Conservation (phyloP, 2,888 invertebrate genomes). For the Stenchaetothrips biformis region DNA sequence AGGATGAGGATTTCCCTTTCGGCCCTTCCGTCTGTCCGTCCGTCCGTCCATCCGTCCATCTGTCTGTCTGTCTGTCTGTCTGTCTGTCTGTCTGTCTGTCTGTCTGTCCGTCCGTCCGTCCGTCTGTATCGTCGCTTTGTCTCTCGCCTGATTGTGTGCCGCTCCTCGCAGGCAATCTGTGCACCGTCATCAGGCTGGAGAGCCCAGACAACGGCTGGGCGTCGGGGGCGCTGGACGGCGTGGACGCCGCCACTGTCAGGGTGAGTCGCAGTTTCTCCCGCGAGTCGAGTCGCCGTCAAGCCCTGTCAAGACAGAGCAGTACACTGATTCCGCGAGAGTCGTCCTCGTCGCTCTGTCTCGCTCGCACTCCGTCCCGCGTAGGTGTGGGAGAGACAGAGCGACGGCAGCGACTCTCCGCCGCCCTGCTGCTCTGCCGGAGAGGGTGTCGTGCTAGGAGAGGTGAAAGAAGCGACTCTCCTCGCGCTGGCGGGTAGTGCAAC, state of each 20-base stretch:
- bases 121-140: neutral
- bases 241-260: slow-evolving; percentile 39
- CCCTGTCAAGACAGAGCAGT: too few relatives aligned
- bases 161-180: neutral
- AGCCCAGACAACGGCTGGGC: slow-evolving; percentile 14
- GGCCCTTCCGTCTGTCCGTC: neutral
- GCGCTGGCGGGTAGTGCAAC: too few relatives aligned
- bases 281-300: slow-evolving; percentile 31
- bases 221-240: slow-evolving; percentile 41
- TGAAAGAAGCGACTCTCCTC: too few relatives aligned
- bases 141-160: neutral
- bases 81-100: slow-evolving; percentile 13
- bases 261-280: slow-evolving; percentile 38
- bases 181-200: slow-evolving; percentile 22
- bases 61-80: slow-evolving; percentile 16
- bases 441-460: too few relatives aligned
- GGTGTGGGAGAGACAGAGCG: too few relatives aligned
- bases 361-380: too few relatives aligned
- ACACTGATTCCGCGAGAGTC: too few relatives aligned
- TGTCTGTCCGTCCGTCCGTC: neutral
- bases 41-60: neutral
- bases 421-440: too few relatives aligned
- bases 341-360: too few relatives aligned
- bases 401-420: too few relatives aligned
- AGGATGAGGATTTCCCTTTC: neutral